Evolutionary conservation across 2,113 vertebrate genomes (phyloP), one percentile per base, ranked within the genome.

Genomic region (Notiomystis cincta): DNA sequence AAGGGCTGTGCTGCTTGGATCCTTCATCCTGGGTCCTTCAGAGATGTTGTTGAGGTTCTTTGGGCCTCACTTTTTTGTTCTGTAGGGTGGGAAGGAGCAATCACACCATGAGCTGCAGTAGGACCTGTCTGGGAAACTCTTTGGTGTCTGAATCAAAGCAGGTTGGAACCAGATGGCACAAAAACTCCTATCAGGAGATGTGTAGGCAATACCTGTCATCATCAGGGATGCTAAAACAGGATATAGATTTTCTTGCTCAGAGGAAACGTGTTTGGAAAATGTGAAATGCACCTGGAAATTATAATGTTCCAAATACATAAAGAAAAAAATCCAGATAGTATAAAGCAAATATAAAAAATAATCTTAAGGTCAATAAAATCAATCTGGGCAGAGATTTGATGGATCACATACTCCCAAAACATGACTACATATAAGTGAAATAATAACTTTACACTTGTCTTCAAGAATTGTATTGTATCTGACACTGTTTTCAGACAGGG

Each of bases 261-360:
- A 93, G 85, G 87, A 91, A 87, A 42, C 2, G 31, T 61, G 91
- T 92, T 97, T 95, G 93, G 64, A 95, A 95, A 95, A 87, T 17
- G 15, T 58, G 62, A 95, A 83, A 67, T 50, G 70, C 25, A 94
- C 77, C 67, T 95, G 84, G 95, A 96, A 97, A 92, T 93, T 7
- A 7, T 91, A 81, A 76, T 38, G 45, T 89, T 91, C 38, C 47
- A 80, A 95, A 91, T 60, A 96, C 97, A 95, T 88, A 57, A 76
- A 89, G 64, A 38, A 95, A 38, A 95, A 93, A 90, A 70, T 95
- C 71, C 60, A 96, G 65, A 54, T 76, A 93, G 65, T 88, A 69
- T 57, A 37, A 25, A 50, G 58, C 23, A 40, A 61, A 62, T 95
- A 54, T 81, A 88, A 95, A 82, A 94, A 53, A 75, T 82, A 87